Evolutionary conservation across 92 coral and sea anemone genomes (phyloP).

Genomic region (Plumapathes pennacea): DNA sequence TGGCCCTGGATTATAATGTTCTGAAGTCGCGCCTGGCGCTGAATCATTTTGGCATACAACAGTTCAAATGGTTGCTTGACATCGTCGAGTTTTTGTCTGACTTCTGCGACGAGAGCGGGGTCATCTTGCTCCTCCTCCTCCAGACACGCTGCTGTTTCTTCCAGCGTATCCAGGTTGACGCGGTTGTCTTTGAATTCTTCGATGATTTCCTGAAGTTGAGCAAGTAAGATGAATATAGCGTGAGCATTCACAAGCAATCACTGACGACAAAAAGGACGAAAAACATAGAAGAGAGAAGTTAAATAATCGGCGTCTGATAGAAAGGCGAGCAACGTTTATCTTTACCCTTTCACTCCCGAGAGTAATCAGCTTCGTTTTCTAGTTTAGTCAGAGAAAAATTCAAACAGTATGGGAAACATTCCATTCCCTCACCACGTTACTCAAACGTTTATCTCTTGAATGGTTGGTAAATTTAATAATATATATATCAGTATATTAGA

Average conservation of each 20-base stretch:
- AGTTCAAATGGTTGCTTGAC: conserved; percentile 76
- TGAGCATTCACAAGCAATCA: neutral
- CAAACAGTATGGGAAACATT: no score
- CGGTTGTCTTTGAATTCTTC: conserved; percentile 80
- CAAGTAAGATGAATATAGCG: neutral
- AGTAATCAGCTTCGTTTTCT: no score
- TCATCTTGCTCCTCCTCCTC: conserved; percentile 69
- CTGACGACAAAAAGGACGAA: no score
- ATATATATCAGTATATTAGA: no score
- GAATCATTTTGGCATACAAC: conserved; percentile 68
- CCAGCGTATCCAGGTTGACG: conserved; percentile 74
- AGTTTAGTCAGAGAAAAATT: no score
- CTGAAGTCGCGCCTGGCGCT: conserved; percentile 80
- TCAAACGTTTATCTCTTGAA: no score
- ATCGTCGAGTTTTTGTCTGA: conserved; percentile 57
- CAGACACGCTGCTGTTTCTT: conserved; percentile 62
- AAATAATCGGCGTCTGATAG: no score
- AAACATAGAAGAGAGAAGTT: no score
- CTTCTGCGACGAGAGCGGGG: conserved; percentile 79
- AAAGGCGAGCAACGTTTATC: no score
- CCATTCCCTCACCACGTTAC: no score
- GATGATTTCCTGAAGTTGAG: conserved; percentile 53
- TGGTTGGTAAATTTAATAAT: no score
- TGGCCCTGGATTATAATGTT: conserved; percentile 72
- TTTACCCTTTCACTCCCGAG: no score